Evolutionary conservation across 2,797 vertebrate species (phyloP).

Genomic region (Psittacula derbiana): DNA sequence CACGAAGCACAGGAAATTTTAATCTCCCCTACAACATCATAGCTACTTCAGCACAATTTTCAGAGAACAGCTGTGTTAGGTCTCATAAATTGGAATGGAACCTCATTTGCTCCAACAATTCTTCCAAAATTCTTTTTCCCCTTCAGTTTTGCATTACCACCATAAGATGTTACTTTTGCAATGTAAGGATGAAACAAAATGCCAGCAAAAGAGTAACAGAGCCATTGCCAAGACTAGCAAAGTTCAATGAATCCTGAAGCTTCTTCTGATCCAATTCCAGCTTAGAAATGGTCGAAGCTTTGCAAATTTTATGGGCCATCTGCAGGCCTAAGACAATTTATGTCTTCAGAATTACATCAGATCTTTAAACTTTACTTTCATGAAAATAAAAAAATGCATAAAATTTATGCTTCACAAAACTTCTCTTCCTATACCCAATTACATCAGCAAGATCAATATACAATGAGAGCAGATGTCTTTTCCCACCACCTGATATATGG

Average conservation of each 20-base stretch:
- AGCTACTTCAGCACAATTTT: neutral
- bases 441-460: neutral
- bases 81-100: neutral
- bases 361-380: constrained; percentile 15
- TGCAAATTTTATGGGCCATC: constrained; percentile 9
- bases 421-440: neutral
- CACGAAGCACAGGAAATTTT: neutral
- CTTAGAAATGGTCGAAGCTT: neutral
- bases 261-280: constrained; percentile 17
- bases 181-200: neutral
- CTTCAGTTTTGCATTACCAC: neutral
- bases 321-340: constrained; percentile 18
- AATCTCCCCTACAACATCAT: neutral
- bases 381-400: neutral
- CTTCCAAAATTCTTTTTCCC: neutral
- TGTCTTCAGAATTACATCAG: neutral
- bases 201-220: neutral
- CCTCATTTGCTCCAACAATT: neutral
- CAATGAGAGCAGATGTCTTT: neutral
- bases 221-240: neutral
- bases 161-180: neutral
- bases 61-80: neutral
- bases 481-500: neutral
- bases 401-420: constrained; percentile 1
- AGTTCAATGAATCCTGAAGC: neutral